Evolutionary conservation across 2,797 vertebrate genomes (phyloP).

Genomic region (Benthosema pterotum): DNA sequence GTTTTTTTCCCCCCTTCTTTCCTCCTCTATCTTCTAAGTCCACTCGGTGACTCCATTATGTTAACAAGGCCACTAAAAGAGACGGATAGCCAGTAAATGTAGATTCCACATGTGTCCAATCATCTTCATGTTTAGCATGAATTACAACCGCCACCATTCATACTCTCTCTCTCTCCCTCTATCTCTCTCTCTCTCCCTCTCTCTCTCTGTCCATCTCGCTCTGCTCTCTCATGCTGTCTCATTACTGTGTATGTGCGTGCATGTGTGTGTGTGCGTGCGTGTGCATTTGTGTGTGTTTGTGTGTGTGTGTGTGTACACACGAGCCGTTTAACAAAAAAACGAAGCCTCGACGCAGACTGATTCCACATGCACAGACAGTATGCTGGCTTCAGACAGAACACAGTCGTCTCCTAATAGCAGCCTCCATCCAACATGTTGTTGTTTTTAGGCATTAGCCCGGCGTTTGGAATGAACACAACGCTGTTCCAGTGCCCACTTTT

Average conservation of each 20-base stretch:
- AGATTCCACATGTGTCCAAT: slow-evolving; percentile 52
- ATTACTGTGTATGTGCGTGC: slow-evolving; percentile 63
- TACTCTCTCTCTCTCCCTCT: slow-evolving; percentile 20
- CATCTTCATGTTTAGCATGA: slow-evolving; percentile 45
- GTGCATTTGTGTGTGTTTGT: too few relatives aligned
- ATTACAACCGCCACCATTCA: slow-evolving; percentile 33
- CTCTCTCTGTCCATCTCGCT: slow-evolving; percentile 16
- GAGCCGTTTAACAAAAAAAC: too few relatives aligned
- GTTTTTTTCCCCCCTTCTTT: too few relatives aligned
- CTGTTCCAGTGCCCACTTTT: slow-evolving; percentile 27
- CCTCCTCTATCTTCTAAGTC: slow-evolving; percentile 12
- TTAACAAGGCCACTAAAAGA: slow-evolving; percentile 14
- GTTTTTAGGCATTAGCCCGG: slow-evolving; percentile 63
- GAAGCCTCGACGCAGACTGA: slow-evolving; percentile 59
- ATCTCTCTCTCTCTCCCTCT: slow-evolving; percentile 32
- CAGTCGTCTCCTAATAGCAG: slow-evolving; percentile 44
- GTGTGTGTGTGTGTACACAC: too few relatives aligned
- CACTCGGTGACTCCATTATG: slow-evolving; percentile 36
- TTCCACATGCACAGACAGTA: slow-evolving; percentile 53
- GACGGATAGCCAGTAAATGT: slow-evolving; percentile 8
- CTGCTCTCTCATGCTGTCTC: slow-evolving; percentile 43
- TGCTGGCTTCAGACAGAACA: slow-evolving; percentile 51
- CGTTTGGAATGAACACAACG: slow-evolving; percentile 52
- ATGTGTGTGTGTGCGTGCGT: too few relatives aligned
- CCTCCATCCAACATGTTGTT: slow-evolving; percentile 49